Evolutionary conservation across 2,797 vertebrate species (phyloP).

Genomic region (Heliangelus exortis): DNA sequence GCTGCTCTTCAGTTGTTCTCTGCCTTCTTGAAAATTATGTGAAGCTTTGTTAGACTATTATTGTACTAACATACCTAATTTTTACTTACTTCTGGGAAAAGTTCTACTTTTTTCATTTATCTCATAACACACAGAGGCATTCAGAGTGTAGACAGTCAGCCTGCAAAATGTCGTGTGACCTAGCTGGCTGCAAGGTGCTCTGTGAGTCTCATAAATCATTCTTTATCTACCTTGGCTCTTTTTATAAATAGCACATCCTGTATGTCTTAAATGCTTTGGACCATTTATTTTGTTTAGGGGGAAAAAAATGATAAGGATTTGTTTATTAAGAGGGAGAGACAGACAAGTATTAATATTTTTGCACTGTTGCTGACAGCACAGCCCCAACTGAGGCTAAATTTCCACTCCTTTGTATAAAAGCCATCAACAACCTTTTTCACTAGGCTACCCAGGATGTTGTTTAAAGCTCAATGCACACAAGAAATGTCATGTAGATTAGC

Average conservation of each 20-base stretch:
- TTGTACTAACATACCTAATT: not conserved
- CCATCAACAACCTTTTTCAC: slow-evolving; percentile 26
- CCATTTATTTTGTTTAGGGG: slow-evolving; percentile 13
- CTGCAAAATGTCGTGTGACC: not conserved
- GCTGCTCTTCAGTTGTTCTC: not conserved
- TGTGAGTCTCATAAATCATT: slow-evolving; percentile 49
- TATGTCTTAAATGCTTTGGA: slow-evolving; percentile 22
- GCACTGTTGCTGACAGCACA: slow-evolving; percentile 10
- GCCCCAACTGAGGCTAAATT: slow-evolving; percentile 33
- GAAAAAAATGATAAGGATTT: not conserved
- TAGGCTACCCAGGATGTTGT: slow-evolving; percentile 30
- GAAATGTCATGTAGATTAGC: slow-evolving; percentile 68
- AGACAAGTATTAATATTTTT: slow-evolving; percentile 40
- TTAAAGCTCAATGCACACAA: slow-evolving; percentile 61
- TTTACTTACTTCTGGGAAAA: slow-evolving; percentile 11
- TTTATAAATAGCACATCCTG: slow-evolving; percentile 30
- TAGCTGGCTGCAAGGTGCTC: slow-evolving; percentile 18
- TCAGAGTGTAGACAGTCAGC: not conserved
- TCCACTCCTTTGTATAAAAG: slow-evolving; percentile 47
- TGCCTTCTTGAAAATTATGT: not conserved
- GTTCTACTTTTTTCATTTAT: slow-evolving; percentile 11
- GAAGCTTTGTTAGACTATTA: not conserved
- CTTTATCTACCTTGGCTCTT: slow-evolving; percentile 36
- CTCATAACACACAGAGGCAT: not conserved
- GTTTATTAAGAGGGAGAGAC: slow-evolving; percentile 33